phyloP scores from a whole-genome alignment of 2,888 invertebrate species.

The Drosophila hamatofila region DNA sequence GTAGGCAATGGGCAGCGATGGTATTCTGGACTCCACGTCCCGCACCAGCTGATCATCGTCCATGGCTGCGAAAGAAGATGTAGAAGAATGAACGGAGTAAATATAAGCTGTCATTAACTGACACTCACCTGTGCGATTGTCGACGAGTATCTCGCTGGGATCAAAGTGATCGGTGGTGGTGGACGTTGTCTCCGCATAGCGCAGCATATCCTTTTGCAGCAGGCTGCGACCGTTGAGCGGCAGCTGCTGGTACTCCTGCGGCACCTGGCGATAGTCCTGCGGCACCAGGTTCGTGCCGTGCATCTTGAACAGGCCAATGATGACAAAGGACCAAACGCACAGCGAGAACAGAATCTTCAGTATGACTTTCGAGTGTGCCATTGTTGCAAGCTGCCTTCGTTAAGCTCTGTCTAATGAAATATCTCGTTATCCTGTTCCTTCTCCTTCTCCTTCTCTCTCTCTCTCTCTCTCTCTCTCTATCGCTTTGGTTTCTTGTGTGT shows the following conservation, averaged over 20 bases:
- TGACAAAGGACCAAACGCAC: slow-evolving; percentile 85
- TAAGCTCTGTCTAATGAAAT: background rate
- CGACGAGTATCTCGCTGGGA: slow-evolving; percentile 85
- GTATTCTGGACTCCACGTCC: slow-evolving; percentile 92
- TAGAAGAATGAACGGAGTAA: background rate
- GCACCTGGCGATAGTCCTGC: slow-evolving; percentile 83
- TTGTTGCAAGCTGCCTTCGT: slow-evolving; percentile 49
- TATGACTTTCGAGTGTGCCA: slow-evolving; percentile 84
- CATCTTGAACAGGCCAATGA: slow-evolving; percentile 85
- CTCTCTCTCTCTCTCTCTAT: background rate
- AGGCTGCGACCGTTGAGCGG: slow-evolving; percentile 84
- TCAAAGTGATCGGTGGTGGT: slow-evolving; percentile 85
- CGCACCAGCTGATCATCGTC: slow-evolving; percentile 91
- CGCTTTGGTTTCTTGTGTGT: background rate
- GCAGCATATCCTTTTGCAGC: slow-evolving; percentile 84
- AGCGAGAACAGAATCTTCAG: slow-evolving; percentile 85
- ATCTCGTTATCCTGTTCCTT: background rate
- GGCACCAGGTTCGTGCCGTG: slow-evolving; percentile 84
- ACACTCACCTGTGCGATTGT: slow-evolving; percentile 85
- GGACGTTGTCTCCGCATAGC: slow-evolving; percentile 84
- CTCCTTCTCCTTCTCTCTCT: background rate
- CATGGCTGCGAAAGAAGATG: slow-evolving; percentile 73
- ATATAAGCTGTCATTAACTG: background rate
- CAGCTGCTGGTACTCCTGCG: slow-evolving; percentile 83
- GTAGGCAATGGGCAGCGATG: slow-evolving; percentile 93